These are phyloP conservation scores for Acromyrmex heyeri DNA, from an alignment of 1,140 invertebrate genomes.

Conservation along the genomic window DNA sequence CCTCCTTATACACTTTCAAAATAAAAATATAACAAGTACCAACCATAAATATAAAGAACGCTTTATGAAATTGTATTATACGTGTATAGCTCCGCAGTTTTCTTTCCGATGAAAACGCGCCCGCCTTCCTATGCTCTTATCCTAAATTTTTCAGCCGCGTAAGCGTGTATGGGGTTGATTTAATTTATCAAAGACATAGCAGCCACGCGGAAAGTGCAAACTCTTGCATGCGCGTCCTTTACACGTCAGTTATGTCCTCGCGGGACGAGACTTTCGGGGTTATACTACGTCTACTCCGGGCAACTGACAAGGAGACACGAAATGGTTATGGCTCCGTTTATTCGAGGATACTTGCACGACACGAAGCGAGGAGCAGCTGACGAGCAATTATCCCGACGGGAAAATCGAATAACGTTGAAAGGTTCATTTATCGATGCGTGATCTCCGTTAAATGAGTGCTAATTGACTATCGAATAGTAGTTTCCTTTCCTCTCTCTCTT, in stretches of 20 bases:
- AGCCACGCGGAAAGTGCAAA: conserved; percentile 26
- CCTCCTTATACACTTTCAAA: not conserved
- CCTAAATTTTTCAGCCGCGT: conserved; percentile 14
- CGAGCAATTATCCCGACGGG: conserved; percentile 54
- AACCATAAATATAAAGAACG: conserved; percentile 22
- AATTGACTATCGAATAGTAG: conserved; percentile 69
- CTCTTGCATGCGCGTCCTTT: conserved; percentile 52
- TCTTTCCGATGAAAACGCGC: not conserved
- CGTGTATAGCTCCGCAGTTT: not conserved
- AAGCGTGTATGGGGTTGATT: conserved; percentile 11
- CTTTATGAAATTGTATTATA: conserved; percentile 8
- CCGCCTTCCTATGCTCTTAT: not conserved
- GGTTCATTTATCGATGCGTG: conserved; percentile 54
- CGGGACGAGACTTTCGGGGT: not conserved
- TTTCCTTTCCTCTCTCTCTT: not conserved
- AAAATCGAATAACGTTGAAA: conserved; percentile 69
- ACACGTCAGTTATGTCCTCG: conserved; percentile 23
- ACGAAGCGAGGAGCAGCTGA: not conserved
- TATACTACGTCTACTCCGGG: not conserved
- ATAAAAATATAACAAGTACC: conserved; percentile 7
- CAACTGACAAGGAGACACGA: conserved; percentile 38
- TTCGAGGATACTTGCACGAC: not conserved
- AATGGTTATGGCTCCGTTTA: conserved; percentile 21
- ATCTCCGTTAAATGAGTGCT: conserved; percentile 61
- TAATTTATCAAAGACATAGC: conserved; percentile 34